phyloP scores from a whole-genome alignment of 2,113 vertebrate species.

The Pseudorasbora parva region DNA sequence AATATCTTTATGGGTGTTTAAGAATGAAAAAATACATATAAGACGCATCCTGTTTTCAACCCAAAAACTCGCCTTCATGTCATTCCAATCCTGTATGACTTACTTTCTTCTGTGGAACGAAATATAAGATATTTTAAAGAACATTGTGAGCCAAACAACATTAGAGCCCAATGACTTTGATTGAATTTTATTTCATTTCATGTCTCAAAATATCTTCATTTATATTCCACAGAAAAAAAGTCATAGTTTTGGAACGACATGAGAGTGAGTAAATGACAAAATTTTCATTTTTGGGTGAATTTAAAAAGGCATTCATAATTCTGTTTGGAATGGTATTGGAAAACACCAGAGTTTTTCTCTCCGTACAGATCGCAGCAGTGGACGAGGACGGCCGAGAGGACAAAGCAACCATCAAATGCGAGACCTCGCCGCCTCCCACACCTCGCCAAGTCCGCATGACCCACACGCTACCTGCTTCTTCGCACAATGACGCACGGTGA shows the following conservation, averaged over 20 bases:
- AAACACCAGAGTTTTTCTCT: neutral
- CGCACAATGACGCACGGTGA: conserved; percentile 94
- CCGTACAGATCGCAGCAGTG: conserved; percentile 89
- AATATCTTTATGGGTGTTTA: neutral
- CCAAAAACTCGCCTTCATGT: neutral
- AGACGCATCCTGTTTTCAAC: neutral
- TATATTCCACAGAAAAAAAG: neutral
- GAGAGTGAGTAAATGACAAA: neutral
- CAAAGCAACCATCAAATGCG: conserved; percentile 98
- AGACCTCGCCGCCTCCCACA: conserved; percentile 95
- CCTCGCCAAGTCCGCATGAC: conserved; percentile 95
- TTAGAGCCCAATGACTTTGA: neutral
- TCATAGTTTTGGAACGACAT: neutral
- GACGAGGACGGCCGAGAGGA: conserved; percentile 96
- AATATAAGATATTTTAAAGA: neutral
- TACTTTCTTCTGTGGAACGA: too few species aligned
- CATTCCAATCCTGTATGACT: too few species aligned
- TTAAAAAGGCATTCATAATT: neutral
- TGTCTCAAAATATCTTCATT: neutral
- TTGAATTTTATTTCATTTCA: too few species aligned
- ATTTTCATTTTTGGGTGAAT: neutral
- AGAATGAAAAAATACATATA: neutral
- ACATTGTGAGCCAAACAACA: neutral
- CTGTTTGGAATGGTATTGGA: neutral
- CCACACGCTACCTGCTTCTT: conserved; percentile 94